Conservation (phyloP, 2,113 vertebrate species). For the Poeciliopsis prolifica region DNA sequence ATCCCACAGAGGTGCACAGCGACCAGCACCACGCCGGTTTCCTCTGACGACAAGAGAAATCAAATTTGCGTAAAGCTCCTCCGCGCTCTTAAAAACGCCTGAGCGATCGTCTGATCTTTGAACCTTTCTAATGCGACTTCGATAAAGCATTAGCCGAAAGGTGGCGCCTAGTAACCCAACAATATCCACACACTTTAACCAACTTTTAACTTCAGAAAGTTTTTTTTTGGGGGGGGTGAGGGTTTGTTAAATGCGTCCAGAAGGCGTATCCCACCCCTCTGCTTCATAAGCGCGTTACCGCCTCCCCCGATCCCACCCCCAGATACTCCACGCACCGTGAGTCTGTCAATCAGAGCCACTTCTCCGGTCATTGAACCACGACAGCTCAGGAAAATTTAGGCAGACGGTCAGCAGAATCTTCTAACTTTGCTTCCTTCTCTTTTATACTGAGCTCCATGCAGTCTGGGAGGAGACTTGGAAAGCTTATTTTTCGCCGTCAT, state of each 20-base stretch:
- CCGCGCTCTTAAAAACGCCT: constrained; percentile 21
- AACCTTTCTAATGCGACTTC: constrained; percentile 8
- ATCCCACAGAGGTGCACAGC: not conserved
- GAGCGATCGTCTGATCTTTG: constrained; percentile 54
- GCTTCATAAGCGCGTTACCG: constrained; percentile 7
- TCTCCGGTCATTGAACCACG: constrained; percentile 54
- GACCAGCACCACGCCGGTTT: not conserved
- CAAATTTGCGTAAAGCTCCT: constrained; percentile 21
- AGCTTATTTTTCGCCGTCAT: no score
- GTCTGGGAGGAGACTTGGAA: no score
- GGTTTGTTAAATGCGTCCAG: constrained; percentile 32
- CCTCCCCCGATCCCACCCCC: constrained; percentile 39
- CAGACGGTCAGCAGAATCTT: no score
- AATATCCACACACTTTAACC: not conserved
- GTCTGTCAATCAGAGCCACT: constrained; percentile 32
- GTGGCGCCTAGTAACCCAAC: not conserved
- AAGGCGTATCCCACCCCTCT: no score
- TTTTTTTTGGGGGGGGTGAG: constrained; percentile 18
- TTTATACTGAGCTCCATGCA: no score
- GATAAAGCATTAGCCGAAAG: not conserved
- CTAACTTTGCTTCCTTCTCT: no score
- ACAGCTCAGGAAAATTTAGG: no score
- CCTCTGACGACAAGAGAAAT: not conserved
- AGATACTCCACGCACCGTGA: constrained; percentile 40
- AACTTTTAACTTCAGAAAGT: not conserved